Conservation (phyloP, 2,888 invertebrate species). For the Rhopalosiphum nymphaeae region DNA sequence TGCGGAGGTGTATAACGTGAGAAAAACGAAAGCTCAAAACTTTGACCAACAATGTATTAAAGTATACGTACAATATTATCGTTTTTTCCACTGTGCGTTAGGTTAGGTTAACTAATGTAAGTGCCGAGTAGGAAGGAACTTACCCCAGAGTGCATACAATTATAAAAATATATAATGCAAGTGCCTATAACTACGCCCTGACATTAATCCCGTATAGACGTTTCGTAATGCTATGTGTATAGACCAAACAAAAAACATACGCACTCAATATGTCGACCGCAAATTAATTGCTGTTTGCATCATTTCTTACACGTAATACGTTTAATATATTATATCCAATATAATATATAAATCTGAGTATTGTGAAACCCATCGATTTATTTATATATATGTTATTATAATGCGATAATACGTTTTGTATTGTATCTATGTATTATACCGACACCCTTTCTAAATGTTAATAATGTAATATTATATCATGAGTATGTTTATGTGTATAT, state of each 20-base stretch:
- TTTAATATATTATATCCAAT: neutral
- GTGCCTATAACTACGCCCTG: neutral
- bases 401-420: neutral
- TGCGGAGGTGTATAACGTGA: neutral
- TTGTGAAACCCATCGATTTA: constrained; percentile 27
- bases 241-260: neutral
- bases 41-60: neutral
- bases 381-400: constrained; percentile 4
- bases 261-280: constrained; percentile 35
- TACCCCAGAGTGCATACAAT: neutral
- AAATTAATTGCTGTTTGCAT: constrained; percentile 46
- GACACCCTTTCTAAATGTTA: constrained; percentile 29
- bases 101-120: too few species aligned
- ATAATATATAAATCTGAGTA: neutral
- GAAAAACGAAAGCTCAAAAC: constrained; percentile 47
- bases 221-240: constrained; percentile 3
- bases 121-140: neutral
- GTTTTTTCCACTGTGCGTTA: neutral
- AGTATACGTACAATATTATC: neutral
- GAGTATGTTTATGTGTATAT: constrained; percentile 66
- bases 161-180: neutral
- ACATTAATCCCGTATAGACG: neutral
- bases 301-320: constrained; percentile 9
- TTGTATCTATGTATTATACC: neutral
- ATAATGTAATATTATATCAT: constrained; percentile 8